Base-by-base conservation (phyloP, 1,140 invertebrate species). In the Sycobia sp. region DNA sequence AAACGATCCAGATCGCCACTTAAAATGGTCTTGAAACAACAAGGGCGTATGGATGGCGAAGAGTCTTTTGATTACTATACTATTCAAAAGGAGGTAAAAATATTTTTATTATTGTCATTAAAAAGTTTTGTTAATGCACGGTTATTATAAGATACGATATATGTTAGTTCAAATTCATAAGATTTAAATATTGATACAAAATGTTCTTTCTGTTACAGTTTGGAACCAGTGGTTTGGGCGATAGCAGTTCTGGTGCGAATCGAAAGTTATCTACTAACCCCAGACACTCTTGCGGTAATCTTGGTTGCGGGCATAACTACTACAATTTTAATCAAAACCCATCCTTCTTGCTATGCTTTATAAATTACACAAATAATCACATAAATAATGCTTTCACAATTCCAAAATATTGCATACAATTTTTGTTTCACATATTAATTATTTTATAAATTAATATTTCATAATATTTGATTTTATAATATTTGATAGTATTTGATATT, bases 1-100 rank as follows among this genome's bases (percentile, higher is more conserved):
- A 88, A 88, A 77, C 85, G 83, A 58, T 84, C 83, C 34, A 83
- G 88, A 41, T 89, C 87, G 61, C 87, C 88, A 0, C 75, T 92
- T 46, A 92, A 91, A 72, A 90, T 92, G 88, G 90, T 91, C 46
- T 86, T 92, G 73, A 90, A 91, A 73, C 90, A 91, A 72, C 87
- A 87, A 57, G 87, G 88, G 58, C 82, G 82, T 2, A 67, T 87
- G 76, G 84, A 84, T 11, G 84, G 86, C 41, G 79, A 80, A 2
- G 86, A 85, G 27, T 82, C 82, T 14, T 85, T 86, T 66, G 85
- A 88, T 18, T 87, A 86, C 71, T 90, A 90, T 80, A 91, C 88
- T 68, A 89, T 90, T 73, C 88, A 90, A 76, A 89, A 90, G 75
- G 90, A 91, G 86, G 90, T 91, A 65, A 82, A 76, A 62, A 22